Percentiles rank a stretch among this genome's conserved stretches.
phyloP scores from a whole-genome alignment of 2,888 invertebrate species.

The Muscina levida region DNA sequence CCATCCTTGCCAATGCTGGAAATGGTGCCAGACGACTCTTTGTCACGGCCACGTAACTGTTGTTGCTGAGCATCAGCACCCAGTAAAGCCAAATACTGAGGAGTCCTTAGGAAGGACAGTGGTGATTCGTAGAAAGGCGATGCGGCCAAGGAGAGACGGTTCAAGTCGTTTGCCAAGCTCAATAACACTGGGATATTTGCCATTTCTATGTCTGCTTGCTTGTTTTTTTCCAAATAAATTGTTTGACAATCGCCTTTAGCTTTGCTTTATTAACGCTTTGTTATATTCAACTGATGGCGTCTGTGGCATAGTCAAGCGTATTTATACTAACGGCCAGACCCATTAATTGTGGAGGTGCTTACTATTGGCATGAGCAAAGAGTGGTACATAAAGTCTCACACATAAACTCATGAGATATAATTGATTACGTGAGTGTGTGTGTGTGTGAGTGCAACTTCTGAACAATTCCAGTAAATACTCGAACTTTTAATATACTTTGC shows the following conservation, averaged over 20 bases:
- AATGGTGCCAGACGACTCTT: conserved; percentile 52
- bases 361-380: too few relatives aligned
- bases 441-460: too few relatives aligned
- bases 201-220: conserved; percentile 68
- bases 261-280: conserved; percentile 26
- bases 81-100: conserved; percentile 45
- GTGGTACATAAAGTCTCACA: too few relatives aligned
- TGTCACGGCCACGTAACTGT: conserved; percentile 80
- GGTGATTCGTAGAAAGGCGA: conserved; percentile 59
- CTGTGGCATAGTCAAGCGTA: conserved; percentile 11
- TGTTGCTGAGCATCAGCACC: conserved; percentile 83
- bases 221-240: background rate
- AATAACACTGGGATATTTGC: conserved; percentile 75
- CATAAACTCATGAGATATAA: too few relatives aligned
- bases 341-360: too few relatives aligned
- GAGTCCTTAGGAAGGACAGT: conserved; percentile 39
- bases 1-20: conserved; percentile 82
- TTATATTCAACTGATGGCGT: conserved; percentile 56
- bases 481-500: background rate
- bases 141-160: conserved; percentile 59
- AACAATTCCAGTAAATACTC: conserved; percentile 38
- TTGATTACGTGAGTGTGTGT: too few relatives aligned
- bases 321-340: conserved; percentile 57
- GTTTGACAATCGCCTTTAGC: background rate
- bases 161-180: conserved; percentile 74